Percentiles rank a stretch among this genome's conserved stretches.
These are phyloP conservation scores for Brenthis daphne DNA, from an alignment of 2,888 invertebrate genomes.

Conservation along the genomic window DNA sequence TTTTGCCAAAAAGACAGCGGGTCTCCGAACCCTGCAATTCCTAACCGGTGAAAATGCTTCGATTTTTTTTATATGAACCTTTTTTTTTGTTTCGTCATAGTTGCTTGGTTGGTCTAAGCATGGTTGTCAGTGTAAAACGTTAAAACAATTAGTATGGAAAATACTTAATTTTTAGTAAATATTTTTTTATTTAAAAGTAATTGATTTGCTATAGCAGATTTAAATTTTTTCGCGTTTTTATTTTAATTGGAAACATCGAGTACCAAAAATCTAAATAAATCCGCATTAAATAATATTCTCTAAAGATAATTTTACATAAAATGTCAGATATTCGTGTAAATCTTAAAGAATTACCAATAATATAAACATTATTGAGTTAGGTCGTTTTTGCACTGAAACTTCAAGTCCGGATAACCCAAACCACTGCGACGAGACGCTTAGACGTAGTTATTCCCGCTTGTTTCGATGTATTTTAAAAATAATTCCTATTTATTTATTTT, in stretches of 20 bases:
- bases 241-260: too few species aligned
- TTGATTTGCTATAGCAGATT: too few species aligned
- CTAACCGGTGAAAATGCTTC: conserved; percentile 58
- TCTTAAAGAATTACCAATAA: too few species aligned
- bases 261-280: too few species aligned
- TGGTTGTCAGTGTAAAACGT: not conserved
- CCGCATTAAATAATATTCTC: too few species aligned
- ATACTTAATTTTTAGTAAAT: too few species aligned
- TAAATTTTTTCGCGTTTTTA: too few species aligned
- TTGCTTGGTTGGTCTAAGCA: not conserved
- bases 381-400: not conserved
- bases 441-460: conserved; percentile 55
- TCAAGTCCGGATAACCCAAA: not conserved
- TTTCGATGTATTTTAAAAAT: conserved; percentile 72
- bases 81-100: conserved; percentile 33
- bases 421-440: conserved; percentile 24
- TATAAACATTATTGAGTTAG: too few species aligned
- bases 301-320: too few species aligned
- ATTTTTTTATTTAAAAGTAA: too few species aligned
- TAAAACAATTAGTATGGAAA: too few species aligned
- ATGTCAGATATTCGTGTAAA: too few species aligned
- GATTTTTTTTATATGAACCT: conserved; percentile 52
- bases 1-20: conserved; percentile 72
- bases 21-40: conserved; percentile 51
- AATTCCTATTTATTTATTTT: conserved; percentile 74